Base-by-base conservation (phyloP, 1,140 invertebrate species). In the Pachyrhynchus sulphureomaculatus region DNA sequence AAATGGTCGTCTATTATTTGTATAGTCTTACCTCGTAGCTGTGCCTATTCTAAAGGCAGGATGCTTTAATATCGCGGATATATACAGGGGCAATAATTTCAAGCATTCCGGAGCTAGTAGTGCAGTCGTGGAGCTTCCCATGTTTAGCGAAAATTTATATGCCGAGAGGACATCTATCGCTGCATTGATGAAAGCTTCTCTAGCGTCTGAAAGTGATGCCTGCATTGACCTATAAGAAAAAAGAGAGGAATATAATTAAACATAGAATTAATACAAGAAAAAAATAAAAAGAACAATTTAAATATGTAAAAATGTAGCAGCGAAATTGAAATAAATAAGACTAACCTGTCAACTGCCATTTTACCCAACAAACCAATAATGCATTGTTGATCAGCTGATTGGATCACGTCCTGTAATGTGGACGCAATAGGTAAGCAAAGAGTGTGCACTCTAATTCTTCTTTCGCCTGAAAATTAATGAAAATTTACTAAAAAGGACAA, bases 401-500 rank as follows among this genome's bases (percentile, higher is more conserved):
- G 85, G 68, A 97, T 83, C 12, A 99, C 83, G 68, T 98, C 95
- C 2, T 86, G 82, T 34, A 98, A 73, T 68, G 86, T 93, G 18
- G 84, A 83, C 0, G 89, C 89, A 4, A 98, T 88, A 13, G 97
- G 97, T 56, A 99, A 74, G 77, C 95, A 96, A 17, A 99, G 74
- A 0, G 96, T 99, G 76, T 99, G 97, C 3, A 99, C 97, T 64
- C 98, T 84, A 71, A 99, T 99, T 64, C 96, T 82, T 62, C 98
- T 82, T 80, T 99, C 97, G 33, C 94, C 58, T 61, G 18, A 36
- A 58, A 48, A 44, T 20, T 39, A 39, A 39, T 9, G 13, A 4
- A 39, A 4, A 39, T 39, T 9, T 39, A 17, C 4, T 8, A n/a
- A n/a, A 39, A 17, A 6, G 12, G 12, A 6, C 5, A 6, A 33